A percentile compares a stretch with the other conserved stretches of the same genome.
These are phyloP conservation scores for Mizuhopecten yessoensis DNA, from an alignment of 1,140 invertebrate genomes.

Conservation along the genomic window DNA sequence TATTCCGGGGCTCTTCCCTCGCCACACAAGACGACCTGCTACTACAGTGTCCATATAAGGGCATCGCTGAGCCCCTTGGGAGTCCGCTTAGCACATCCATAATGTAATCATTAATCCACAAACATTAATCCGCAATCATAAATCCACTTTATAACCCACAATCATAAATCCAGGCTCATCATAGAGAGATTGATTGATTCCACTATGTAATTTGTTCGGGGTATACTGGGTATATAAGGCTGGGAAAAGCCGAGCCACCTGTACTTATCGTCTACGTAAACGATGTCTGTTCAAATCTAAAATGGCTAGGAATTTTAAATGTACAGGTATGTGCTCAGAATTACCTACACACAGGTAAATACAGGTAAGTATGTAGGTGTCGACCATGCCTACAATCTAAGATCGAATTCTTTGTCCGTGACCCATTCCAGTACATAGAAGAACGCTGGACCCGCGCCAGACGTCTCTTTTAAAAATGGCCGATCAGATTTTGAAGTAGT, in stretches of 20 bases:
- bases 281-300: not conserved
- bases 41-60: not conserved
- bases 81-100: not conserved
- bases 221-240: not conserved
- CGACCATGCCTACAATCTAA: slow-evolving; percentile 2
- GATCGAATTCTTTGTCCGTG: slow-evolving; percentile 32
- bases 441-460: not conserved
- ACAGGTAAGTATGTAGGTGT: slow-evolving; percentile 21
- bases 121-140: not conserved
- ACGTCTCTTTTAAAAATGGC: slow-evolving; percentile 5
- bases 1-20: not conserved
- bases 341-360: not conserved
- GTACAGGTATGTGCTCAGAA: not conserved
- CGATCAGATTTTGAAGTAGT: not conserved
- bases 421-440: not conserved
- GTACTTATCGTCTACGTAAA: not conserved
- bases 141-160: not conserved
- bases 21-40: not conserved
- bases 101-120: not conserved
- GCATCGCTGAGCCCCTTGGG: not conserved
- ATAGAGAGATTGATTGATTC: not conserved
- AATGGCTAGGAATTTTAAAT: slow-evolving; percentile 12
- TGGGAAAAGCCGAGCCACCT: not conserved
- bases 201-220: not conserved
- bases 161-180: not conserved